A percentile compares a stretch with the other conserved stretches of the same genome.
Conservation (phyloP, 2,888 invertebrate genomes). For the Nemurella pictetii region DNA sequence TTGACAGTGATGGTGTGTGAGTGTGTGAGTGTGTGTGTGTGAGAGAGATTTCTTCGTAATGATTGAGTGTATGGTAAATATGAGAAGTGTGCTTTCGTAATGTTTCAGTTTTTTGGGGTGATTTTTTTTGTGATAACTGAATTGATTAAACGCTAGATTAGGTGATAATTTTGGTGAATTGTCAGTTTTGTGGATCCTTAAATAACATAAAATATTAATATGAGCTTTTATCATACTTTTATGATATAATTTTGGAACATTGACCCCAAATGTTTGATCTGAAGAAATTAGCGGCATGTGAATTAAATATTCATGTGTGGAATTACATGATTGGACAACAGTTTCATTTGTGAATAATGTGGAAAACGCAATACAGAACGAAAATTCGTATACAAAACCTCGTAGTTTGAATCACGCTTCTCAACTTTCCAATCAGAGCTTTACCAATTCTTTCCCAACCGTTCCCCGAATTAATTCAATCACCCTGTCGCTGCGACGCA, state of each 20-base stretch:
- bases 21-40: too few relatives aligned
- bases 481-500: background rate
- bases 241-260: too few relatives aligned
- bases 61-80: background rate
- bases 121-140: background rate
- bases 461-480: background rate
- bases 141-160: background rate
- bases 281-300: too few relatives aligned
- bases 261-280: too few relatives aligned
- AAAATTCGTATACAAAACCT: too few relatives aligned
- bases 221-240: too few relatives aligned
- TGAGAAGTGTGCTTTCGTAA: background rate
- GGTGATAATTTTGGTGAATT: background rate
- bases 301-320: too few relatives aligned
- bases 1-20: background rate
- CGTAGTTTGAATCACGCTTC: too few relatives aligned
- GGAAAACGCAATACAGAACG: too few relatives aligned
- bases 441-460: background rate
- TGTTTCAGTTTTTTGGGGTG: background rate
- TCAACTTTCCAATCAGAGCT: background rate
- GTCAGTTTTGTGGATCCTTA: background rate
- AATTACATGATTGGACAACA: too few relatives aligned
- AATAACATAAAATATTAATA: too few relatives aligned
- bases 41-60: background rate
- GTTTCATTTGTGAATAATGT: too few relatives aligned